These are phyloP conservation scores for Lutraria rhynchaena DNA, from an alignment of 1,140 invertebrate genomes.

Conservation along the genomic window DNA sequence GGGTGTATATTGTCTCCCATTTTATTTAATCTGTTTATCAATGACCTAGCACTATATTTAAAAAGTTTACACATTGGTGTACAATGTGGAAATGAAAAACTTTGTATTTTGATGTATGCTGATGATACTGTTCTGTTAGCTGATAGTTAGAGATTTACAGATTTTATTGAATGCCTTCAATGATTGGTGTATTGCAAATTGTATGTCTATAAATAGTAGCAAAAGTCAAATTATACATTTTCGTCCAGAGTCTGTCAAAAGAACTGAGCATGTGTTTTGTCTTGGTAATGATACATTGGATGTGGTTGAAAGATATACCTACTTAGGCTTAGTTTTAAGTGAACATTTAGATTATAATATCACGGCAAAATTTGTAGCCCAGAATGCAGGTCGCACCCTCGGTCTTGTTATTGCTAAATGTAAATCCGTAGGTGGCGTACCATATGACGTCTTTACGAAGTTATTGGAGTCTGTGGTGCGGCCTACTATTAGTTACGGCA, in stretches of 20 bases:
- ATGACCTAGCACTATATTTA: slow-evolving; percentile 15
- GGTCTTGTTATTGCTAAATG: slow-evolving; percentile 9
- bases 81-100: background rate
- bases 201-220: background rate
- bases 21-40: slow-evolving; percentile 40
- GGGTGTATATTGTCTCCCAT: slow-evolving; percentile 41
- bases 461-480: slow-evolving; percentile 24
- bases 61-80: background rate
- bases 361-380: slow-evolving; percentile 4
- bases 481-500: slow-evolving; percentile 22
- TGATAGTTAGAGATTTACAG: background rate
- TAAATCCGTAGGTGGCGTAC: slow-evolving; percentile 5
- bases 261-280: too few relatives aligned
- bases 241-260: background rate
- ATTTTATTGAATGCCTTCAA: background rate
- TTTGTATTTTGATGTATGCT: slow-evolving; percentile 36
- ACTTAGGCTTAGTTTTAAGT: background rate
- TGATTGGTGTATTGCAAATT: background rate
- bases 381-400: background rate
- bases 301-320: background rate
- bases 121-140: slow-evolving; percentile 8
- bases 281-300: too few relatives aligned
- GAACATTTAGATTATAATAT: slow-evolving; percentile 18
- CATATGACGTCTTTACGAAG: background rate
- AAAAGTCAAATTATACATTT: slow-evolving; percentile 15